Percentiles rank a stretch among this genome's conserved stretches.
Evolutionary conservation across 2,797 vertebrate genomes (phyloP).

Genomic region (Ara ararauna): DNA sequence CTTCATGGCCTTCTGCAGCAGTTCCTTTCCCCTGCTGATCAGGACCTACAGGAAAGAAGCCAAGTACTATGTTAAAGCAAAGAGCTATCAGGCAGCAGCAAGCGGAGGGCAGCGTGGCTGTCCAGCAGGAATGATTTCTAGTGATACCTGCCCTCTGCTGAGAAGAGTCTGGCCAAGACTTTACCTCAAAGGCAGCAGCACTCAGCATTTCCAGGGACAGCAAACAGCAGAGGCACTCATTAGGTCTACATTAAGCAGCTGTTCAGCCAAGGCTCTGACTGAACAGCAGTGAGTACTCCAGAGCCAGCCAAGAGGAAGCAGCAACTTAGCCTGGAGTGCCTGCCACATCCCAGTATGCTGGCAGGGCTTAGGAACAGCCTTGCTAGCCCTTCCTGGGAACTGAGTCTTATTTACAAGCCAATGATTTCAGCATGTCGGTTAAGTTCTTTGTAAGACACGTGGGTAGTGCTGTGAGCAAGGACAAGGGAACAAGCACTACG

Average conservation of each 20-base stretch:
- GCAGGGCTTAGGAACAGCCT: background rate
- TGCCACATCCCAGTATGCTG: background rate
- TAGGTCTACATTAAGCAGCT: background rate
- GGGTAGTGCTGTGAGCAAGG: background rate
- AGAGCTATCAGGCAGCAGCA: background rate
- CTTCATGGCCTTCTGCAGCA: conserved; percentile 88
- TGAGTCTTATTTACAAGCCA: background rate
- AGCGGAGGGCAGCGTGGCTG: background rate
- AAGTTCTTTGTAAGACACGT: background rate
- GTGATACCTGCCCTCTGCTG: background rate
- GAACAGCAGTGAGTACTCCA: background rate
- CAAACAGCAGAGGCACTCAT: background rate
- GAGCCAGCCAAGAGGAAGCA: background rate
- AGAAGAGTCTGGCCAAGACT: background rate
- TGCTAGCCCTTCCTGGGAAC: background rate
- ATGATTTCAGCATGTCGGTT: background rate
- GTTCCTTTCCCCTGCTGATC: conserved; percentile 87
- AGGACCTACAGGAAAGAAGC: conserved; percentile 73
- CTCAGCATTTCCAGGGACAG: background rate
- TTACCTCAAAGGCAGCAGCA: background rate
- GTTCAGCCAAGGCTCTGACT: background rate
- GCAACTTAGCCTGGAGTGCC: background rate
- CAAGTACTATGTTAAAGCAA: background rate
- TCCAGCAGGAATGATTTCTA: background rate
- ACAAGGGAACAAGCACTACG: background rate